These are phyloP conservation scores for Euura lappo DNA, from an alignment of 1,140 invertebrate species.

Conservation along the genomic window DNA sequence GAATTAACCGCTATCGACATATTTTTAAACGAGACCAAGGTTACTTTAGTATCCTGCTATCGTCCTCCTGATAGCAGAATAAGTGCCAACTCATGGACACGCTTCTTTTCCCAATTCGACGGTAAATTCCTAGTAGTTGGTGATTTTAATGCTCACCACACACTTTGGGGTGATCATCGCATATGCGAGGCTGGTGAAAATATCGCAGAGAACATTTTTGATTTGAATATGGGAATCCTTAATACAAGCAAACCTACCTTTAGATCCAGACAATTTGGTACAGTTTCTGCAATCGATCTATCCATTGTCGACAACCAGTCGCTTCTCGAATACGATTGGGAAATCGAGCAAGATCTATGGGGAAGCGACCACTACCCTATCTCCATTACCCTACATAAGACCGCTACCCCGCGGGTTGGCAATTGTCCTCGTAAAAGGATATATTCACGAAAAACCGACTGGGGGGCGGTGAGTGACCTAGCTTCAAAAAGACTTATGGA, in stretches of 20 bases:
- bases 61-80: no score
- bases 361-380: conserved; percentile 21
- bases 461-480: no score
- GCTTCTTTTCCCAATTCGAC: no score
- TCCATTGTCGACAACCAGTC: conserved; percentile 11
- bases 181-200: background rate
- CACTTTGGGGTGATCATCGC: conserved; percentile 9
- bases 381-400: background rate
- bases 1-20: background rate
- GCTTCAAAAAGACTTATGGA: no score
- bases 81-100: no score
- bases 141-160: conserved; percentile 18
- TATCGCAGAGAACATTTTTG: background rate
- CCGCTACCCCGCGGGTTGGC: no score
- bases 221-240: conserved; percentile 5
- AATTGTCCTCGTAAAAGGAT: no score
- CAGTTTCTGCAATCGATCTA: conserved; percentile 13
- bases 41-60: no score
- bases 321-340: conserved; percentile 3
- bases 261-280: background rate
- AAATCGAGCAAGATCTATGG: conserved; percentile 4
- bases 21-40: no score
- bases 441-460: no score
- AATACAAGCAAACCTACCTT: background rate
- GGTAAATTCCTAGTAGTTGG: background rate